Evolutionary conservation across 2,113 vertebrate species (phyloP).

Genomic region (Pandion haliaetus): DNA sequence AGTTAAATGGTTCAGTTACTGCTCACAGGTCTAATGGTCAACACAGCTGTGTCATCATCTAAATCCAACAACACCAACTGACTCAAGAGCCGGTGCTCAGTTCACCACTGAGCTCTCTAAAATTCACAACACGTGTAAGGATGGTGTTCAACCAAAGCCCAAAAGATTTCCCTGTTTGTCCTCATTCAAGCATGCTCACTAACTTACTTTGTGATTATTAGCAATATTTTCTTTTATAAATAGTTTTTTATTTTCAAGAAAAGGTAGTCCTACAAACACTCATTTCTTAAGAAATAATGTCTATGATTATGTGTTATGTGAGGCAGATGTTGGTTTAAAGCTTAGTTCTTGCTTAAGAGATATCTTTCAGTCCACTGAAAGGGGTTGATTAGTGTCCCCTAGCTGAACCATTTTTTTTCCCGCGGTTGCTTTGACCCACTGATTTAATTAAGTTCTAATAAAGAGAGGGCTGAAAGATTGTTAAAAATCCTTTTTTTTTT

Average conservation of each 20-base stretch:
- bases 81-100: background rate
- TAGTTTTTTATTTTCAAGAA: background rate
- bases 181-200: background rate
- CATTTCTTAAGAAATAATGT: background rate
- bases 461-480: conserved; percentile 53
- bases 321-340: conserved; percentile 9
- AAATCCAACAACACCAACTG: background rate
- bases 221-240: background rate
- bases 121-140: background rate
- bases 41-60: background rate
- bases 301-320: background rate
- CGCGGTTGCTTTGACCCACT: conserved; percentile 40
- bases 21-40: background rate
- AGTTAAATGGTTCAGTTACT: background rate
- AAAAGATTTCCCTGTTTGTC: background rate
- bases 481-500: background rate
- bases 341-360: background rate
- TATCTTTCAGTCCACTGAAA: background rate
- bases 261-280: background rate
- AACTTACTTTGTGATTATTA: background rate
- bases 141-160: background rate
- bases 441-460: conserved; percentile 60
- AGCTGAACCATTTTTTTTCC: conserved; percentile 23
- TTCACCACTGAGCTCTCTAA: background rate
- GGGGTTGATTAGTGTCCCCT: conserved; percentile 1